These are phyloP conservation scores for Stegostoma tigrinum DNA, from an alignment of 2,113 vertebrate genomes.

Conservation along the genomic window DNA sequence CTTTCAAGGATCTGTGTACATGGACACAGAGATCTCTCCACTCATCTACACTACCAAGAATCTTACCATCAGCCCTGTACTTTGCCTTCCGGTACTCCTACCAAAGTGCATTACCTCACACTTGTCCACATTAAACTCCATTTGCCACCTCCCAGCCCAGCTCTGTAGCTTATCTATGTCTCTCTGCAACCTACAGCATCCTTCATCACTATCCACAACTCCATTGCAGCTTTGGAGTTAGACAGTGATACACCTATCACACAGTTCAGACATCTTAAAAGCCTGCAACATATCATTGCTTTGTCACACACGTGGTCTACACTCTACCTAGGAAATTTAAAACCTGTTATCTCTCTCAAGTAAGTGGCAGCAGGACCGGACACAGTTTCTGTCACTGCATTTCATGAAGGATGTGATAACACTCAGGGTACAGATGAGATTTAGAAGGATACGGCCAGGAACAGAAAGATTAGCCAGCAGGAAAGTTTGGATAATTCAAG, in stretches of 20 bases:
- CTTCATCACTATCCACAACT: no score
- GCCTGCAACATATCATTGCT: background rate
- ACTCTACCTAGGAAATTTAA: background rate
- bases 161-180: no score
- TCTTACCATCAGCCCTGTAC: no score
- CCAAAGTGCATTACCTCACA: no score
- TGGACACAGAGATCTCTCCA: no score
- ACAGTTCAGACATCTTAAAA: background rate
- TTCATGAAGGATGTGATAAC: background rate
- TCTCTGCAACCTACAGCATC: no score
- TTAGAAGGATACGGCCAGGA: background rate
- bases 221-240: background rate
- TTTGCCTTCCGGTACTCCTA: no score
- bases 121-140: no score
- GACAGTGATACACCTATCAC: background rate
- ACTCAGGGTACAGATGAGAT: background rate
- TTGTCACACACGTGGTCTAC: background rate
- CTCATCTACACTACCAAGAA: no score
- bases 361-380: background rate
- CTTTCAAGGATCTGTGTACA: no score
- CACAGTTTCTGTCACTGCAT: background rate
- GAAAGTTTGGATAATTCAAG: background rate
- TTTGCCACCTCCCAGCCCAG: no score
- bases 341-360: background rate
- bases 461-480: background rate